These are phyloP conservation scores for Jaculus jaculus DNA, from an alignment of 2,113 vertebrate species.

Conservation along the genomic window DNA sequence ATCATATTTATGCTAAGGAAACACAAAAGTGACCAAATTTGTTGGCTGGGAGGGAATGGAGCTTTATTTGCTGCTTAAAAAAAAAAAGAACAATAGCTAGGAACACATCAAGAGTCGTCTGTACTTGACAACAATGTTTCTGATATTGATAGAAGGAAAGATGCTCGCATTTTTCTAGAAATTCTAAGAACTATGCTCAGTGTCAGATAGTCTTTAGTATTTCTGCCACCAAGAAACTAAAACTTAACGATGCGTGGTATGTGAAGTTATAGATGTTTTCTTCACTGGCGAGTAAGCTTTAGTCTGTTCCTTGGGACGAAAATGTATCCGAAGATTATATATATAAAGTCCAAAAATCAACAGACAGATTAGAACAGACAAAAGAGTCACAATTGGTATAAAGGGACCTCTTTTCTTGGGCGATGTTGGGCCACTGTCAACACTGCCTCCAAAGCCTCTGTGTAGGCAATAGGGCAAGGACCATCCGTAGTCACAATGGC, in stretches of 20 bases:
- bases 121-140: background rate
- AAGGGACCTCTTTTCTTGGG: background rate
- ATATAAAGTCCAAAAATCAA: background rate
- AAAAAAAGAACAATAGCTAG: background rate
- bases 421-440: conserved; percentile 90
- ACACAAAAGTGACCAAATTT: conserved; percentile 14
- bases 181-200: conserved; percentile 11
- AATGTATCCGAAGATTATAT: background rate
- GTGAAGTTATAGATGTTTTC: conserved; percentile 1
- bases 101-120: background rate
- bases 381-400: background rate
- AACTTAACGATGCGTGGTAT: background rate
- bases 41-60: background rate
- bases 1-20: background rate
- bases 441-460: conserved; percentile 89
- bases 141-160: background rate
- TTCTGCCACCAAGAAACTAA: conserved; percentile 1
- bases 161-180: background rate
- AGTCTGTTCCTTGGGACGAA: background rate
- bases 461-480: conserved; percentile 86
- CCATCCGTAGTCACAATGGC: conserved; percentile 90
- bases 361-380: conserved; percentile 6
- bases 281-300: background rate
- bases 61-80: conserved; percentile 58
- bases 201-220: background rate